Base-by-base conservation (phyloP, 2,113 vertebrate species). In the Ophthalmolycus amberensis region DNA sequence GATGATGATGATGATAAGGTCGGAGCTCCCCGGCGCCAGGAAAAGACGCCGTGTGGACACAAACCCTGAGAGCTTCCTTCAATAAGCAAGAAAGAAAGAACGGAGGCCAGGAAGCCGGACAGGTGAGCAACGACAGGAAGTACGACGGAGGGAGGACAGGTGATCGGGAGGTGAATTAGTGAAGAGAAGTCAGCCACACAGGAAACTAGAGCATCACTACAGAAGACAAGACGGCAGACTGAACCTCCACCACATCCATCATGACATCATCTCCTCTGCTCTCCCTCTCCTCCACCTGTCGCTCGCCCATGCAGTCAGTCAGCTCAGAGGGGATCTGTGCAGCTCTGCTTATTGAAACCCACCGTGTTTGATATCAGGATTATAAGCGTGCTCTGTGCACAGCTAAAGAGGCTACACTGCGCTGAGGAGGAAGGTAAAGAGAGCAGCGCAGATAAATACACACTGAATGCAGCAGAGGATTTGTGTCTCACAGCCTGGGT, bases 311-410 rank as follows among this genome's bases (percentile, higher is more conserved):
- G 25, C 68, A 66, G 50, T 44, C 0, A 71, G 22, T 50, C 50
- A 76, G 77, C 59, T 86, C 64, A 73, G 46, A 75, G 67, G 52
- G 32, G 68, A 64, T 59, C 20, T 37, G 44, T 29, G 22, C 38
- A 10, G 56, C 60, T 73, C 42, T 72, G 15, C 12, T 72, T 37
- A 67, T 73, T 62, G 44, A 64, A 32, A 3, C 32, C 32, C 32
- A 65, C 34, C 29, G 14, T 7, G 69, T 79, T 80, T 68, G 77
- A 88, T 71, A 68, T 44, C 37, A 90, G 79, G 74, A 88, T 85
- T 82, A 74, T 11, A 85, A 20, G 34, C 59, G 34, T 56, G n/a
- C 78, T 75, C 68, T 60, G 9, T 20, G 54, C 50, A 63, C 48
- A 54, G 71, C 56, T 85, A 59, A 83, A 89, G 9, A 60, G 59